phyloP scores from a whole-genome alignment of 2,113 vertebrate genomes.

The Alosa alosa region DNA sequence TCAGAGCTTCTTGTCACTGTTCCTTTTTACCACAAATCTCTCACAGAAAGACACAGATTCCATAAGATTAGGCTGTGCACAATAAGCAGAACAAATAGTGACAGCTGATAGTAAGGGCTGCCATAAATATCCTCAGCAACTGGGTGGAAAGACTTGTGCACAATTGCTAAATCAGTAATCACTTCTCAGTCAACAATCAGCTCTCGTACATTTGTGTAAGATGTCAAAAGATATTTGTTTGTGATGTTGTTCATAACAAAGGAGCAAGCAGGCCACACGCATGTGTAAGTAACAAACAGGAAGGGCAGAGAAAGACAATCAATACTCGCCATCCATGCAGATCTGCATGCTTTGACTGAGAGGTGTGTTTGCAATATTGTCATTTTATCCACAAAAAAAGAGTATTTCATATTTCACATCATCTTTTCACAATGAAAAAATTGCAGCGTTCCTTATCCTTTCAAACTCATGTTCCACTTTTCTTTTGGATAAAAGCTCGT shows the following conservation, averaged over 20 bases:
- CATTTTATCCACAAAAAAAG: no score
- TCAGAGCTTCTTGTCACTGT: not conserved
- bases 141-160: not conserved
- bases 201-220: not conserved
- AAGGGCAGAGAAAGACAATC: not conserved
- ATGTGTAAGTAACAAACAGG: not conserved
- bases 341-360: not conserved
- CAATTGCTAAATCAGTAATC: not conserved
- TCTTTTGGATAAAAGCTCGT: not conserved
- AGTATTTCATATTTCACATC: no score
- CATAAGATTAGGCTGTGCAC: not conserved
- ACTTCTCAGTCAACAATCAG: conserved; percentile 1
- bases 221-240: not conserved
- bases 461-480: not conserved
- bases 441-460: not conserved
- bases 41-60: not conserved
- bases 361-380: no score
- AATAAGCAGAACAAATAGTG: not conserved
- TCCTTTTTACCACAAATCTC: not conserved
- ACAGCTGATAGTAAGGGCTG: not conserved
- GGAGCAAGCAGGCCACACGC: not conserved
- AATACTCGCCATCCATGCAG: not conserved
- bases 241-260: not conserved
- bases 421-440: not conserved
- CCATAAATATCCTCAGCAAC: not conserved